These are phyloP conservation scores for Mellivora capensis DNA, from an alignment of 2,113 vertebrate genomes.

Conservation along the genomic window DNA sequence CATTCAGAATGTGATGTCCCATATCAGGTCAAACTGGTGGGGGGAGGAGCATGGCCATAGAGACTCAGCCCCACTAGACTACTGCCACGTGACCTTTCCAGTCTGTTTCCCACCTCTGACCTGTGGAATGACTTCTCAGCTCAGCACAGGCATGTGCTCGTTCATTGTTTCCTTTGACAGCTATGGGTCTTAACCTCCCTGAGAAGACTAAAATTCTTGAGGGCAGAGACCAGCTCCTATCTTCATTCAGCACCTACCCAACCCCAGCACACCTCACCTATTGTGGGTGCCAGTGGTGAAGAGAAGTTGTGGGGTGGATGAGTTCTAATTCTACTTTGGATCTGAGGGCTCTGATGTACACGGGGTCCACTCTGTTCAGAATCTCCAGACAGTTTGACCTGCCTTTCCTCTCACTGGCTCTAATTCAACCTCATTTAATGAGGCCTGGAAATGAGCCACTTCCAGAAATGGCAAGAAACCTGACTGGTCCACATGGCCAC, in stretches of 20 bases:
- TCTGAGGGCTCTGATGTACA: neutral
- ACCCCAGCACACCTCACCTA: neutral
- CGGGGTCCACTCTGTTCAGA: neutral
- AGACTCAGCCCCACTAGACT: neutral
- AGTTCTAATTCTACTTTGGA: neutral
- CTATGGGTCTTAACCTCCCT: neutral
- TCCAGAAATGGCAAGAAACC: conserved; percentile 47
- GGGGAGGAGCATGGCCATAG: neutral
- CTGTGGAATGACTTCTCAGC: neutral
- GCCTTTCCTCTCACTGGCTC: neutral
- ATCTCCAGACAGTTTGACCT: neutral
- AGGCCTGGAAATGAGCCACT: conserved; percentile 35
- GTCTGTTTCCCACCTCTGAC: neutral
- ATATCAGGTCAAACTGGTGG: neutral
- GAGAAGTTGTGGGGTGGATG: neutral
- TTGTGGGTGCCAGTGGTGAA: rapidly evolving
- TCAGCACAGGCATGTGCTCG: neutral
- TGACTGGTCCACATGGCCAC: conserved; percentile 53
- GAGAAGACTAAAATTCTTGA: neutral
- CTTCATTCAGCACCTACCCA: too few species aligned
- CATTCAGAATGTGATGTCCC: neutral
- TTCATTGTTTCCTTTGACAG: neutral
- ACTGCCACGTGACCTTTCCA: neutral
- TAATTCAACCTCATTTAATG: conserved; percentile 37
- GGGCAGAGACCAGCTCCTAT: neutral